Evolutionary conservation across 2,113 vertebrate species (phyloP), one percentile per base, ranked within the genome.

Genomic region (Enhydra lutris): DNA sequence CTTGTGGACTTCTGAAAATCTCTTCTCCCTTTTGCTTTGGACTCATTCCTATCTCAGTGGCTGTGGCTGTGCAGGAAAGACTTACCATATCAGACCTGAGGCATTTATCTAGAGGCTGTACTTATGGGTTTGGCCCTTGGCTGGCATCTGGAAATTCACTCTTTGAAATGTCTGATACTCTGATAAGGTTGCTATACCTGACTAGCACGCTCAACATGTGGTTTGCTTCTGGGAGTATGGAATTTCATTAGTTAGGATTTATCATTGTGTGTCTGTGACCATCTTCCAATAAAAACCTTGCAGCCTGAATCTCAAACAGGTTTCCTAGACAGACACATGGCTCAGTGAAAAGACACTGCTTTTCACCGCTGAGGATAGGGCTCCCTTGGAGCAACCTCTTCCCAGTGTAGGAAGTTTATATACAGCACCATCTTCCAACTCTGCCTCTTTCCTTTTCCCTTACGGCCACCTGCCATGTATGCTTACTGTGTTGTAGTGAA

Each of bases 171-270:
- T 50, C 23, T 61, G 78, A 85, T 36, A 31, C 6, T 3, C 3
- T 50, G 69, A 91, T 85, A 92, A 89, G 52, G 12, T 74, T 82
- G 20, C 59, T 81, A 79, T 84, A 39, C 52, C 7, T 24, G 31
- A 69, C 50, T 79, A 23, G 4, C 26, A 52, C 39, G 67, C 24
- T 73, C 50, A 88, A 86, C 17, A 31, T 57, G 57, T 65, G 45
- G 26, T 71, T 88, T 95, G 15, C 65, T 89, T 94, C 36, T 89
- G 34, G 65, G 45, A 86, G 36, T 78, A 55, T 95, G 71, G 7
- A 31, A 73, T 89, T 81, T 89, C 67, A 57, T 83, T 74, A 73
- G 29, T 65, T 79, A 23, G 29, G 50, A 11, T 9, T 90, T 6
- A 42, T 39, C 3, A 9, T 52, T 57, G 11, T 73, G 45, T 18